phyloP scores from a whole-genome alignment of 2,797 vertebrate species.

The Cyprinella venusta region DNA sequence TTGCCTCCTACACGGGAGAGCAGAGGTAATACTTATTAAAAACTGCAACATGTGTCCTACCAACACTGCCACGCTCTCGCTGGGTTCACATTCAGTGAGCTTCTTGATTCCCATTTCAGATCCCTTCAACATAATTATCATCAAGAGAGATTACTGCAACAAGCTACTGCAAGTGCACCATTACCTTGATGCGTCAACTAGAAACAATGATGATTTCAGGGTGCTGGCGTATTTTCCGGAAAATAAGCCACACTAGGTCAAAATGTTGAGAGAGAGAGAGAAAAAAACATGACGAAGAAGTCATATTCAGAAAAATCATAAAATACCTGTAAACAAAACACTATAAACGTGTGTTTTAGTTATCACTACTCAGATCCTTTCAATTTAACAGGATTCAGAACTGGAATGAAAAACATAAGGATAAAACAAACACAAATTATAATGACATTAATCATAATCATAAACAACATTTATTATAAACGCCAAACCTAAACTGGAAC shows the following conservation, averaged over 20 bases:
- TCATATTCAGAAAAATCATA: too few relatives aligned
- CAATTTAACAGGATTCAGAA: not conserved
- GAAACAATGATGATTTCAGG: constrained; percentile 5
- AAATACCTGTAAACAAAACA: not conserved
- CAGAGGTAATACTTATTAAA: constrained; percentile 27
- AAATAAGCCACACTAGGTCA: not conserved
- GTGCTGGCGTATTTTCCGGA: not conserved
- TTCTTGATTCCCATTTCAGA: constrained; percentile 3
- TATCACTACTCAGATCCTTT: not conserved
- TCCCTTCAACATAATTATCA: constrained; percentile 9
- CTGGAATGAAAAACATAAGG: not conserved
- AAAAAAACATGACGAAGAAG: not conserved
- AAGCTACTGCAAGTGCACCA: constrained; percentile 23
- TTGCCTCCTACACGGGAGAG: constrained; percentile 23
- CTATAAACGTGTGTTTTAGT: not conserved
- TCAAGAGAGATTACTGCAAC: not conserved
- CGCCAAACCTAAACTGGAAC: not conserved
- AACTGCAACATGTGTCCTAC: constrained; percentile 12
- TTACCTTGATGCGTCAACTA: constrained; percentile 15
- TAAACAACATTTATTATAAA: not conserved
- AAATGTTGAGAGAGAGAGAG: not conserved
- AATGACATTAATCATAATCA: not conserved
- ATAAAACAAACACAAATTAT: not conserved
- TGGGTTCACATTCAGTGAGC: not conserved
- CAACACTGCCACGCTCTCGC: not conserved